phyloP scores from a whole-genome alignment of 1,140 invertebrate genomes.

The Drosophila subpulchrella region DNA sequence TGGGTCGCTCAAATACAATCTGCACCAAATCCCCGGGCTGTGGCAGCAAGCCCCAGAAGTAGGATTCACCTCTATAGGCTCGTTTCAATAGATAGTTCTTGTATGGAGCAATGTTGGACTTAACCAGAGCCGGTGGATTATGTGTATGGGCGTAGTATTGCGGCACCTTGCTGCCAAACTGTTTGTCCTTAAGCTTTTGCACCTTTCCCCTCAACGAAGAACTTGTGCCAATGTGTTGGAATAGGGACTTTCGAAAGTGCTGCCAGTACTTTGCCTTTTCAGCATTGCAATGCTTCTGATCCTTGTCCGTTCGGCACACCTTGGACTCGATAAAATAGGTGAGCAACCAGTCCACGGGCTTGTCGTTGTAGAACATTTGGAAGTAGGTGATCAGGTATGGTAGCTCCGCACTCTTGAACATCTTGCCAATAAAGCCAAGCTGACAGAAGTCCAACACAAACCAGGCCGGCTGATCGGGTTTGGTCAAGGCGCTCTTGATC shows the following conservation, averaged over 20 bases:
- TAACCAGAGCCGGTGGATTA: conserved; percentile 90
- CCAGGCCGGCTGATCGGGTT: conserved; percentile 89
- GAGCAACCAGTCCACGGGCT: conserved; percentile 98
- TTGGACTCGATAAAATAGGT: conserved; percentile 96
- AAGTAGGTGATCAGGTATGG: conserved; percentile 96
- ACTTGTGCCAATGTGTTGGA: conserved; percentile 98
- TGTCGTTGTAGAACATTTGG: conserved; percentile 94
- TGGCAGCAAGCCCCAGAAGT: conserved; percentile 96
- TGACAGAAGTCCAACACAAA: conserved; percentile 97
- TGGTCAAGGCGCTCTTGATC: conserved; percentile 89
- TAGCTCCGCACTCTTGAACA: conserved; percentile 96
- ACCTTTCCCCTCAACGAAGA: conserved; percentile 98
- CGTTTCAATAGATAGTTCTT: conserved; percentile 92
- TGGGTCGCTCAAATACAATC: conserved; percentile 92
- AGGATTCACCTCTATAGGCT: conserved; percentile 95
- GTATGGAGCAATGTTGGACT: conserved; percentile 93
- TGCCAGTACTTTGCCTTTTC: conserved; percentile 93
- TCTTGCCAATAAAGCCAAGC: conserved; percentile 96
- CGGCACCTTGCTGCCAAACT: conserved; percentile 93
- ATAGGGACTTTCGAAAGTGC: conserved; percentile 96
- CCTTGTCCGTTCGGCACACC: conserved; percentile 94
- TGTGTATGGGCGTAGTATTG: conserved; percentile 93
- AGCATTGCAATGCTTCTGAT: conserved; percentile 94
- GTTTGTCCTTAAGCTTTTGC: conserved; percentile 97
- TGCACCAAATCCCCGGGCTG: conserved; percentile 92